A percentile compares a stretch with the other conserved stretches of the same genome.
These are phyloP conservation scores for Isichthys henryi DNA, from an alignment of 2,113 vertebrate species.

Conservation along the genomic window DNA sequence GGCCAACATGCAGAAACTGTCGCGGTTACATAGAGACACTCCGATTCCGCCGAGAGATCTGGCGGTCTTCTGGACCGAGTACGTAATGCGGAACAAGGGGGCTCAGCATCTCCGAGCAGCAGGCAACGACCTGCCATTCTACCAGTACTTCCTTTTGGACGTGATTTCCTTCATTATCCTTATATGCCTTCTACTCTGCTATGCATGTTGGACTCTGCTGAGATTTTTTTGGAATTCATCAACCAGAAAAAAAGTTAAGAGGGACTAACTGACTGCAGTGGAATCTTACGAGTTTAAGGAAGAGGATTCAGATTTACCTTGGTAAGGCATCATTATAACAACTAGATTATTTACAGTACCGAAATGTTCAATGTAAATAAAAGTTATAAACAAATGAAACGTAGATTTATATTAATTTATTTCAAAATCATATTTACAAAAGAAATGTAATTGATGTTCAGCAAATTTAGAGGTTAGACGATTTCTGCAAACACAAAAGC, in stretches of 20 bases:
- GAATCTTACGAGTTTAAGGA: not conserved
- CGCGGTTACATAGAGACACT: constrained; percentile 47
- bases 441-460: constrained; percentile 67
- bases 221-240: not conserved
- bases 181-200: not conserved
- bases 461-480: constrained; percentile 70
- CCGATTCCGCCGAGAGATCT: constrained; percentile 46
- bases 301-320: not conserved
- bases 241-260: not conserved
- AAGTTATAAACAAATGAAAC: not conserved
- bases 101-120: constrained; percentile 47
- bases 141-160: constrained; percentile 17
- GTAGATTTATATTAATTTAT: constrained; percentile 55
- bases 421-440: constrained; percentile 75
- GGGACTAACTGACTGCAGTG: not conserved
- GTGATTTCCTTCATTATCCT: not conserved
- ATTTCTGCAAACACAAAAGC: constrained; percentile 55
- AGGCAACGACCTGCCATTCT: constrained; percentile 11
- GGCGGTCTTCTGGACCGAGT: constrained; percentile 55
- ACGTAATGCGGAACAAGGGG: constrained; percentile 49
- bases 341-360: not conserved
- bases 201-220: not conserved
- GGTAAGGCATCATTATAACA: not conserved
- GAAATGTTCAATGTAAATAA: not conserved
- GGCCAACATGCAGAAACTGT: constrained; percentile 51